Evolutionary conservation across 2,113 vertebrate genomes (phyloP), one percentile per base, ranked within the genome.

Genomic region (Sinosuthora webbiana): DNA sequence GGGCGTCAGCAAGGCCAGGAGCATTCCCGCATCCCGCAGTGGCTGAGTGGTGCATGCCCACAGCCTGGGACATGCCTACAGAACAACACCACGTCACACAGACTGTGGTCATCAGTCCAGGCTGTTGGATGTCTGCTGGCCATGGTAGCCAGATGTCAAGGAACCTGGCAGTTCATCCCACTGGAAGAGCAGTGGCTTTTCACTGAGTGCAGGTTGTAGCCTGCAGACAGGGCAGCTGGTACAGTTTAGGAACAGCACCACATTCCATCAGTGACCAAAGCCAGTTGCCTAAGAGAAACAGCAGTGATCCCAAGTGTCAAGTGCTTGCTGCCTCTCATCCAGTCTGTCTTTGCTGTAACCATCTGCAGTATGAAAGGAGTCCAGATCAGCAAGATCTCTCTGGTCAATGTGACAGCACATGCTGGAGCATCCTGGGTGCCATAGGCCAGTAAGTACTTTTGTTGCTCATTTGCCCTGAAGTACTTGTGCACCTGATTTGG

Each of bases 21-120:
- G 28, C 1, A 0, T 27, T 22, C 27, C 16, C 68, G 35, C 20
- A 28, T 31, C 33, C 44, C 0, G 0, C 20, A 21, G 39, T 42
- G 76, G 47, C 73, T 50, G 16, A 59, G 47, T 3, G 3, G 31
- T 23, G 15, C 12, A 0, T 9, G 52, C 21, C 20, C 74, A 42
- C 41, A 52, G 31, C 45, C 60, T 70, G 56, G 22, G 44, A 12
- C 27, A 2, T 1, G 9, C 5, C 6, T 7, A 7, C 27, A 49
- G 50, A 57, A 27, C 15, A 52, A 8, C 45, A 15, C 11, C 13
- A 1, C 2, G 0, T 56, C 0, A 0, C 1, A 3, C 23, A 9
- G 20, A n/a, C 27, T 35, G 35, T 45, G 53, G 2, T 52, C 17
- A 10, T 55, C 49, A 18, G 17, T 19, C 35, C 59, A 47, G 59